These are phyloP conservation scores for Margarornis squamiger DNA, from an alignment of 2,797 vertebrate species.

Conservation along the genomic window DNA sequence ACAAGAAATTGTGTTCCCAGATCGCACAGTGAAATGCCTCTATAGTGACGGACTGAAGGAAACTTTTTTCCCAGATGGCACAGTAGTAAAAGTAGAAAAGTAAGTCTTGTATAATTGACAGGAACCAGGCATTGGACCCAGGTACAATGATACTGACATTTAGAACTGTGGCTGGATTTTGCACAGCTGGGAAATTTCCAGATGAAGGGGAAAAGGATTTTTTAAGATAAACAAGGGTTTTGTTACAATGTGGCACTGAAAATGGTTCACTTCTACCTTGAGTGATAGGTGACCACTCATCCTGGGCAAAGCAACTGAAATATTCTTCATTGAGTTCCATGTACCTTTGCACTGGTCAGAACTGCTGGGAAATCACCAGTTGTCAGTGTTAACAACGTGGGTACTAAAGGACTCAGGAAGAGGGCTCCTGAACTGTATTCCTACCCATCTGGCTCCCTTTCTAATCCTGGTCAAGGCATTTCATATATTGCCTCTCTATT, in stretches of 20 bases:
- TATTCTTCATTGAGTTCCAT: neutral
- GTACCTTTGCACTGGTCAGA: neutral
- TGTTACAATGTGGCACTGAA: neutral
- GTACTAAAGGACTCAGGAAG: neutral
- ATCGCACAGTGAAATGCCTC: slow-evolving; percentile 74
- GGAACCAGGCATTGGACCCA: neutral
- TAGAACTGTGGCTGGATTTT: neutral
- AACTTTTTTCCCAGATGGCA: slow-evolving; percentile 80
- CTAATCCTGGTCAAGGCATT: neutral
- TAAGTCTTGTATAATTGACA: slow-evolving; percentile 14
- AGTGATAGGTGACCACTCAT: neutral
- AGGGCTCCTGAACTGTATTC: neutral
- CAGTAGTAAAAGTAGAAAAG: slow-evolving; percentile 73
- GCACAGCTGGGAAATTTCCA: neutral
- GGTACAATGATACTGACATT: neutral
- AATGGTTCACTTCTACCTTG: neutral
- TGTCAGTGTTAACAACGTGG: neutral
- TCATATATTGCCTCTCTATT: neutral
- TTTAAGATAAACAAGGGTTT: neutral
- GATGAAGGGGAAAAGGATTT: neutral
- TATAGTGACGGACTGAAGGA: slow-evolving; percentile 67
- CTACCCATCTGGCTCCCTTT: neutral
- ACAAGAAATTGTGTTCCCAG: slow-evolving; percentile 80
- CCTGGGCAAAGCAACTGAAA: neutral
- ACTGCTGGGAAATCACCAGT: neutral